These are phyloP conservation scores for Drosophila orosa DNA, from an alignment of 1,140 invertebrate species.

Conservation along the genomic window DNA sequence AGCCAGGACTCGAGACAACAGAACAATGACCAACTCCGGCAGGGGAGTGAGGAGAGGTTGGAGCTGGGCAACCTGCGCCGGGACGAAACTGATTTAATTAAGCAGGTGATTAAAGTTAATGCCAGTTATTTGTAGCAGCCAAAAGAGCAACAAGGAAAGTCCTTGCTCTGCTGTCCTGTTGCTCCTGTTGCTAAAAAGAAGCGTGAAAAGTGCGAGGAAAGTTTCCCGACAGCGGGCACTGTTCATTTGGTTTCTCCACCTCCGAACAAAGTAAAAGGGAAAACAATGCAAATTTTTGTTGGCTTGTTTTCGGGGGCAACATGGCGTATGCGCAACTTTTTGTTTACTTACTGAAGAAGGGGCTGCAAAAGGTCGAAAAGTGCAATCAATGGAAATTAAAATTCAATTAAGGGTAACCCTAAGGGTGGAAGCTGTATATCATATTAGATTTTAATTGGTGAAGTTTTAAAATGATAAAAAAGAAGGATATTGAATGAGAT, in stretches of 20 bases:
- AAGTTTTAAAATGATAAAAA: too few relatives aligned
- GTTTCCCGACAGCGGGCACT: constrained; percentile 39
- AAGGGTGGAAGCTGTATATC: background rate
- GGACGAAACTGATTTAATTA: constrained; percentile 80
- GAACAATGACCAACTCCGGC: constrained; percentile 13
- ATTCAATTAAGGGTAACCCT: constrained; percentile 66
- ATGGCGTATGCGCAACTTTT: constrained; percentile 63
- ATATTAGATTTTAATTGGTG: background rate
- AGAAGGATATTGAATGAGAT: background rate
- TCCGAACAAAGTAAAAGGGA: background rate
- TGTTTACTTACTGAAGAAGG: constrained; percentile 44
- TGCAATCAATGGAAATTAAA: constrained; percentile 74
- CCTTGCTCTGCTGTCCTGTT: constrained; percentile 30
- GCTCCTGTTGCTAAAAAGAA: constrained; percentile 27
- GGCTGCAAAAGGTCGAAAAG: constrained; percentile 54
- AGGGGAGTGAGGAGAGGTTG: background rate
- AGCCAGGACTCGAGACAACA: constrained; percentile 37
- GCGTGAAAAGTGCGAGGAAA: constrained; percentile 63
- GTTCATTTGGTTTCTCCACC: constrained; percentile 37
- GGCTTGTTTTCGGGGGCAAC: constrained; percentile 28
- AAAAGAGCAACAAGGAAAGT: constrained; percentile 58
- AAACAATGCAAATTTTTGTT: constrained; percentile 62
- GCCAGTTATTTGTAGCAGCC: constrained; percentile 77
- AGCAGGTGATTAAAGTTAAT: constrained; percentile 83
- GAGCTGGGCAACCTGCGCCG: constrained; percentile 34